Base-by-base conservation (phyloP, 2,888 invertebrate genomes). In the Neoscelio sp. region DNA sequence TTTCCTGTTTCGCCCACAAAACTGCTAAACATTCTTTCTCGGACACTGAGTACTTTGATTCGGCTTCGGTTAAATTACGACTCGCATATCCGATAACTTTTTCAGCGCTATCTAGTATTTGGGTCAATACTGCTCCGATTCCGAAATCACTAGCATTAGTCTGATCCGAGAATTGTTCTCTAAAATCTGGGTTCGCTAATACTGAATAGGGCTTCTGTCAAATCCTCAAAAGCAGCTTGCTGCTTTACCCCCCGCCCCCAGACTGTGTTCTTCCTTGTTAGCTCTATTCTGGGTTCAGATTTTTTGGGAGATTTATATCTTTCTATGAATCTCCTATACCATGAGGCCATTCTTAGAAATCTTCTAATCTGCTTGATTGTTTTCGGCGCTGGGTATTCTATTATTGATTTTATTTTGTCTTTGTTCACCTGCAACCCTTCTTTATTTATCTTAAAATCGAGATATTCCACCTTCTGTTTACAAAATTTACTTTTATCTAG, bases 311-410 rank as follows among this genome's bases (percentile, higher is more conserved):
- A n/a, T n/a, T n/a, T 60, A 38, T 81, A 83, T 17, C 84, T 52
- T 0, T 60, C 65, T 0, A 86, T 75, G 48, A 84, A 86, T 0
- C 83, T 74, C 0, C 84, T 70, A 42, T 87, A 87, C 84, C 85
- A 88, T 0, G 79, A 81, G 0, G 76, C 80, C 54, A 87, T 56
- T 0, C 86, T 87, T 0, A 88, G 15, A 42, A 87, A 88, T 1
- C 80, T 33, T 0, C 82, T 73, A 1, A 85, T 18, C 23, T 84
- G 71, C 5, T 74, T 78, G n/a, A n/a, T n/a, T n/a, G n/a, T n/a
- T n/a, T n/a, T n/a, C n/a, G n/a, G n/a, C n/a, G n/a, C n/a, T n/a
- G n/a, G n/a, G n/a, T n/a, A n/a, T n/a, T n/a, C n/a, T n/a, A n/a
- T n/a, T n/a, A n/a, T n/a, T n/a, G n/a, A n/a, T n/a, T n/a, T n/a